Evolutionary conservation across 1,140 invertebrate genomes (phyloP), one percentile per base, ranked within the genome.

Genomic region (Cryptotermes secundus): DNA sequence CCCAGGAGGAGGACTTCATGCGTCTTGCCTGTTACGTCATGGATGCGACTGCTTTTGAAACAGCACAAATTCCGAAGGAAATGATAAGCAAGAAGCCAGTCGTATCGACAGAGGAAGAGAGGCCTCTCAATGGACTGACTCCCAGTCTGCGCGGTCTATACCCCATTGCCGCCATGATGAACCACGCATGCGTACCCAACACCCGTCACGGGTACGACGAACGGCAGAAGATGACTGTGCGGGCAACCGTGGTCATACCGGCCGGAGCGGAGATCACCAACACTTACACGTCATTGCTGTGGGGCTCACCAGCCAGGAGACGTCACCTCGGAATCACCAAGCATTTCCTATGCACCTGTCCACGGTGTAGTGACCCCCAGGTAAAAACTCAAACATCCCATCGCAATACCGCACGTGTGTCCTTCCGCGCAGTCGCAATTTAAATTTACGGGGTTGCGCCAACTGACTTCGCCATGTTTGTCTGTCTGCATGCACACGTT

Each of bases 1-100:
- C 90, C 26, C 88, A 92, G 38, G 93, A 95, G n/a, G 91, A 93
- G 87, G 87, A 92, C 38, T 90, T 94, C 79, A 92, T 96, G 89
- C 90, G 88, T 19, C 88, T 89, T 38, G 91, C 92, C 0, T 93
- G 93, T 86, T 92, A 91, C 82, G 91, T 92, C 42, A 91, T 96
- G 86, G 94, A 96, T 87, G 94, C 94, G 3, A 96, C 95, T 87
- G 94, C 94, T 14, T 96, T 95, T 86, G 95, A 96, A 90, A 93
- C 94, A 65, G 85, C 87, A 0, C 80, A 83, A 49, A 34, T 82
- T 12, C 88, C 91, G 31, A 87, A 87, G 38, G 83, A 87, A 1
- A 91, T 90, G 81, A 90, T 90, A 22, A 87, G 88, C 7, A 90
- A 89, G 49, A 88, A 90, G n/a, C n/a, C 36, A 45, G 22, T 42